These are phyloP conservation scores for Ophiothrix spiculata DNA, from an alignment of 35 echinoderm and acorn worm genomes.

Conservation along the genomic window DNA sequence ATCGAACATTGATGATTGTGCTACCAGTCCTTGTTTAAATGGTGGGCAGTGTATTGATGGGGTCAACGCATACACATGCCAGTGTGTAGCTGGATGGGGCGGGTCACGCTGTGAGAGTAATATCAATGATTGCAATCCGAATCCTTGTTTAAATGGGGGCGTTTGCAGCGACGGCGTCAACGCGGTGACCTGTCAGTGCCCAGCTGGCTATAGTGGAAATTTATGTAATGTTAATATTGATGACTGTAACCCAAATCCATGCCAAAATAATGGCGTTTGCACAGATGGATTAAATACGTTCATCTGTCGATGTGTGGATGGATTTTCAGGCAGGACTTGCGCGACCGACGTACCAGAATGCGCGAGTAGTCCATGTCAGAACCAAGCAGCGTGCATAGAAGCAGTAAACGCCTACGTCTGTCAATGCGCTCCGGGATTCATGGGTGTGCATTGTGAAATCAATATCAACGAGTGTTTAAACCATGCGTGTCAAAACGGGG, in stretches of 20 bases:
- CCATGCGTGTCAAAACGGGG: slow-evolving; percentile 41
- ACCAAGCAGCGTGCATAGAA: slow-evolving; percentile 47
- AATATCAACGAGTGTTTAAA: slow-evolving; percentile 32
- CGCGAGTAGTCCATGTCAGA: slow-evolving; percentile 49
- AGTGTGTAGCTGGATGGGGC: slow-evolving; percentile 27
- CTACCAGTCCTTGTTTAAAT: slow-evolving; percentile 39
- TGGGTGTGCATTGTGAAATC: slow-evolving; percentile 27
- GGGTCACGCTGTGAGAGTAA: slow-evolving; percentile 19
- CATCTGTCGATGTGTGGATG: slow-evolving; percentile 20
- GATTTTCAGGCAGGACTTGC: slow-evolving; percentile 41
- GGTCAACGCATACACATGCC: slow-evolving; percentile 33
- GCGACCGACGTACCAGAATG: slow-evolving; percentile 46
- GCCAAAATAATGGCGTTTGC: slow-evolving; percentile 56
- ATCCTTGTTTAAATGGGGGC: slow-evolving; percentile 49
- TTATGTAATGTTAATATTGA: slow-evolving; percentile 47
- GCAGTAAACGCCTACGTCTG: slow-evolving; percentile 49
- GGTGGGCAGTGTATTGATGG: slow-evolving; percentile 54
- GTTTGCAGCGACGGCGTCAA: slow-evolving; percentile 29
- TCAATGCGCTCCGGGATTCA: slow-evolving; percentile 33
- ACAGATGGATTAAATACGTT: slow-evolving; percentile 41
- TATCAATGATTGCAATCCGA: slow-evolving; percentile 36
- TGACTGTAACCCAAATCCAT: slow-evolving; percentile 54
- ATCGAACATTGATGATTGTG: slow-evolving; percentile 49
- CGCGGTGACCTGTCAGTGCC: slow-evolving; percentile 29
- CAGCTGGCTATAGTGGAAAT: slow-evolving; percentile 28